These are phyloP conservation scores for Noctua janthe DNA, from an alignment of 2,888 invertebrate species.

Conservation along the genomic window DNA sequence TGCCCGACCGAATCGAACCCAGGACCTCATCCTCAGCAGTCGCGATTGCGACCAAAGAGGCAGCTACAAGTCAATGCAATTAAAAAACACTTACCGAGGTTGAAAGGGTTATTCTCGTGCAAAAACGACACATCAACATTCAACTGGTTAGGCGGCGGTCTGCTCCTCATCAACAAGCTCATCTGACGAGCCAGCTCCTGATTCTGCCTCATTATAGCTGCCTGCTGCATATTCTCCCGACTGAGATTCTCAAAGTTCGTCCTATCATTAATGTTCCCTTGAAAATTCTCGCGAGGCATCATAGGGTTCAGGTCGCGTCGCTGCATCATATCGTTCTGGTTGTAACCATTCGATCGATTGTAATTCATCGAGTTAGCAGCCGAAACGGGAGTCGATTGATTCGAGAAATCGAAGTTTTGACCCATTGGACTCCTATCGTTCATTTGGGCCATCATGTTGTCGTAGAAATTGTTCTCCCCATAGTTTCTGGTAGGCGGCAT, in stretches of 20 bases:
- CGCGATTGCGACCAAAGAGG: not conserved
- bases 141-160: slow-evolving; percentile 84
- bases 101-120: slow-evolving; percentile 86
- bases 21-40: too few species aligned
- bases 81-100: slow-evolving; percentile 79
- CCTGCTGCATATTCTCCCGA: slow-evolving; percentile 81
- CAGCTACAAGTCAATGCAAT: not conserved
- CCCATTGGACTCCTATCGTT: slow-evolving; percentile 77
- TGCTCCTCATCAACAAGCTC: slow-evolving; percentile 84
- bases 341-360: slow-evolving; percentile 82
- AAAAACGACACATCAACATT: slow-evolving; percentile 87
- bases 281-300: slow-evolving; percentile 78
- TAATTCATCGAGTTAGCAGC: slow-evolving; percentile 74
- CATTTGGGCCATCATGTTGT: slow-evolving; percentile 81
- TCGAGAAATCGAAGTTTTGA: slow-evolving; percentile 83
- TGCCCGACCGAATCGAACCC: too few species aligned
- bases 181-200: slow-evolving; percentile 87
- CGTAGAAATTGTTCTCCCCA: slow-evolving; percentile 81
- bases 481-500: slow-evolving; percentile 79
- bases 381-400: slow-evolving; percentile 76
- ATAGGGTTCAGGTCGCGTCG: slow-evolving; percentile 81
- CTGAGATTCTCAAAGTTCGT: slow-evolving; percentile 78
- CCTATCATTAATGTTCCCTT: slow-evolving; percentile 75
- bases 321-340: slow-evolving; percentile 83
- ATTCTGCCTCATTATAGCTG: slow-evolving; percentile 81